Base-by-base conservation (phyloP, 2,113 vertebrate species). In the Onychorhynchus coronatus region DNA sequence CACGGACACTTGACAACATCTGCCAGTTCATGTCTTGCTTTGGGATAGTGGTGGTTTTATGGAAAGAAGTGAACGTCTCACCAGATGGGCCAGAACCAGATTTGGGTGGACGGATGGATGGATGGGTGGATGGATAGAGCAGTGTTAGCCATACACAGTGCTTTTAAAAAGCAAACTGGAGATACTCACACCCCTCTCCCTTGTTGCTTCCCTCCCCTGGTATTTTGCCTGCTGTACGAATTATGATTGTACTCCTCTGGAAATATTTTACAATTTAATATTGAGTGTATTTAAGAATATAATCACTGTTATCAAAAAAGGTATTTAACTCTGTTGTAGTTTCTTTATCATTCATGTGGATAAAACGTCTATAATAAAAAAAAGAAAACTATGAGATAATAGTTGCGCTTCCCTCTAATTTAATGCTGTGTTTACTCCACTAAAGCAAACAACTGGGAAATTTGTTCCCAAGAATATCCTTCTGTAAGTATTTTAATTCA, bases 271-370 rank as follows among this genome's bases (percentile, higher is more conserved):
- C 98, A 98, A 95, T 98, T 98, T 98, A 98, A 98, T 98, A 98
- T 98, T 98, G 97, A 98, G 98, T 98, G 98, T 98, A 98, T 98
- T 98, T 98, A 98, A 98, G 98, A 98, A 98, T 99, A 98, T 98
- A 98, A 99, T 99, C 98, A 98, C 98, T 98, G 98, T 98, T 98
- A 98, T 98, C 98, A 98, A 98, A 99, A 96, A 99, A 99, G 98
- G 98, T 99, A 99, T 99, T 99, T 99, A 99, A 98, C 98, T 98
- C 99, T 99, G 99, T 99, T 98, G 99, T 99, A 99, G 98, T 99
- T 99, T 99, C 98, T 99, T 99, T 99, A 99, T 98, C 98, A 99
- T 99, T 99, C 98, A 99, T 99, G 99, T 99, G 99, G 98, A 99
- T 99, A 99, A 98, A 99, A 99, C 99, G 98, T 99, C 98, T 99